A percentile compares a stretch with the other conserved stretches of the same genome.
phyloP scores from a whole-genome alignment of 2,797 vertebrate species.

The Pseudochaenichthys georgianus region DNA sequence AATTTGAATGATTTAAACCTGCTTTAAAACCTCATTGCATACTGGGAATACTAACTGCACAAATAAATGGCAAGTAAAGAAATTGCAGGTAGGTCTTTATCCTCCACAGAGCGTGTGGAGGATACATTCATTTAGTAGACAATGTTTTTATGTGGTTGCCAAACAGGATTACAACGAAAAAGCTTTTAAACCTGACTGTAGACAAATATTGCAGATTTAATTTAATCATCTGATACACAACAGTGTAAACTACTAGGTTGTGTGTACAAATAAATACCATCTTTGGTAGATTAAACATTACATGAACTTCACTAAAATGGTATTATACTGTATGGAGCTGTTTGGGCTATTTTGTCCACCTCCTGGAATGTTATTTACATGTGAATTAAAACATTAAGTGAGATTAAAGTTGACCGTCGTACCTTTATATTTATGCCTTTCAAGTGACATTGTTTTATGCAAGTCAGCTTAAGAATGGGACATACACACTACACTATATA shows the following conservation, averaged over 20 bases:
- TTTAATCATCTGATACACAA: too few species aligned
- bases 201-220: too few species aligned
- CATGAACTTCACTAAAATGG: not conserved
- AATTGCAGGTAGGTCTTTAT: not conserved
- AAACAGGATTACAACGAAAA: not conserved
- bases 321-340: not conserved
- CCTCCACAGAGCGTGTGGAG: not conserved
- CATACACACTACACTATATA: too few species aligned
- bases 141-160: not conserved
- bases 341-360: not conserved
- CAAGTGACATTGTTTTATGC: not conserved
- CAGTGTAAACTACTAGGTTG: too few species aligned
- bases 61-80: not conserved
- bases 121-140: not conserved
- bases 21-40: not conserved
- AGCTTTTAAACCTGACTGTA: too few species aligned
- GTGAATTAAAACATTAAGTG: not conserved
- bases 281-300: not conserved
- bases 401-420: not conserved
- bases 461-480: not conserved
- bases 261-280: too few species aligned
- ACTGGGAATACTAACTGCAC: not conserved
- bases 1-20: not conserved
- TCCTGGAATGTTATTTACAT: not conserved
- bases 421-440: not conserved